Evolutionary conservation across 1,140 invertebrate genomes (phyloP).

Genomic region (Diabrotica undecimpunctata): DNA sequence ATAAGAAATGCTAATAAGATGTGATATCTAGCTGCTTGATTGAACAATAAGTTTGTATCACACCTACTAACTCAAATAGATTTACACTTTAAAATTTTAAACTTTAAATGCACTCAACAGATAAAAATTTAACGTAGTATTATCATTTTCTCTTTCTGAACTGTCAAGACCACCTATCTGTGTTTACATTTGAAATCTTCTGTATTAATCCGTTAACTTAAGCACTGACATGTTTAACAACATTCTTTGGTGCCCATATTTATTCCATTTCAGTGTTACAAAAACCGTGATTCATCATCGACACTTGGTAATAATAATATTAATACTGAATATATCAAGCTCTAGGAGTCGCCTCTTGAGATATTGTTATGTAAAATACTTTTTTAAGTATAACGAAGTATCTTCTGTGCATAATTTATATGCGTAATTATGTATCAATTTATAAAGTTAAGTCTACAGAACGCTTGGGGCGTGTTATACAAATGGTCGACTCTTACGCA

Average conservation of each 20-base stretch:
- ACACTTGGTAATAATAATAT: constrained; percentile 14
- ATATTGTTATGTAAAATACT: constrained; percentile 18
- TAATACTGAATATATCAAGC: constrained; percentile 12
- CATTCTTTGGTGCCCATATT: neutral
- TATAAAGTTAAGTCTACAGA: constrained; percentile 19
- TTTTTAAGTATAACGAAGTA: constrained; percentile 24
- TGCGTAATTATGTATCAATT: constrained; percentile 27
- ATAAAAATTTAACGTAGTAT: no score
- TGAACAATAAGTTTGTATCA: no score
- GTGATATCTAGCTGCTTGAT: no score
- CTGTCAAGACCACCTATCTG: neutral
- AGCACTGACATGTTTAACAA: constrained; percentile 2
- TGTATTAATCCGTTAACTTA: constrained; percentile 1
- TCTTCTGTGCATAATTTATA: constrained; percentile 22
- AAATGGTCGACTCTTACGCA: constrained; percentile 23
- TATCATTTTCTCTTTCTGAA: neutral
- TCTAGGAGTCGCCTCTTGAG: constrained; percentile 5
- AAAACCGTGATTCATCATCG: constrained; percentile 6
- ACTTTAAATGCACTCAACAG: no score
- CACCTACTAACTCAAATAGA: no score
- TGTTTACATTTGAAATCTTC: constrained; percentile 1
- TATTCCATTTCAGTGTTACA: constrained; percentile 3
- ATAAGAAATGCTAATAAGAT: no score
- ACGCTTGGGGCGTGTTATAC: constrained; percentile 22
- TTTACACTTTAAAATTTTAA: no score